Evolutionary conservation across 2,113 vertebrate species (phyloP), one percentile per base, ranked within the genome.

Genomic region (Alectura lathami): DNA sequence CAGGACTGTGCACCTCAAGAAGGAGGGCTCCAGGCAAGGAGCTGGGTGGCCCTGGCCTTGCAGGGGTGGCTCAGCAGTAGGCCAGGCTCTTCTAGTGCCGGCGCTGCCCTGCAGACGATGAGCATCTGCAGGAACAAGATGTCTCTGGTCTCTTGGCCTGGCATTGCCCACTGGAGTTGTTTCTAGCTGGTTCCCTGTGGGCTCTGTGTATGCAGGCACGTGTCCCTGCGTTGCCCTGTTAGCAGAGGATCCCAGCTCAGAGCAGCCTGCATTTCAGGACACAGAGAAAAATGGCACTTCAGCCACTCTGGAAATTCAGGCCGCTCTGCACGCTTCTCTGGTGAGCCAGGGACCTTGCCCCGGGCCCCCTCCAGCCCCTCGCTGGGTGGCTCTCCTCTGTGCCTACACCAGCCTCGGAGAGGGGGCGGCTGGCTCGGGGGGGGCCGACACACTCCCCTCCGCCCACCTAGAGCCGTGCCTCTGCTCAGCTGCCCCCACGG

Each of bases 21-120:
- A 1, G 50, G 50, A 4, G 7, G 30, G 40, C 26, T 72, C 81
- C 26, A 2, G 34, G 51, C 6, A 14, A 47, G 40, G 34, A 53
- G 51, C 81, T 72, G 56, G 23, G 43, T 91, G 48, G 32, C 66
- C 17, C 23, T 57, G 34, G 11, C 17, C 34, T 51, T 60, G 12
- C 10, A 32, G 42, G 30, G 23, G 63, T 15, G 14, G 59, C 70
- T 57, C 45, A 56, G 45, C 54, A 62, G 80, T 29, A 34, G 53
- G 50, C 8, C 36, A 4, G 54, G 80, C 47, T 78, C 29, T 75
- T 75, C 45, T 62, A 70, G 60, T n/a, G 63, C 40, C 0, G 0
- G n/a, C 0, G 4, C 54, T 4, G 0, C 32, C 66, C 78, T 13
- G 20, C 0, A 1, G 62, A 78, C 70, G 20, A n/a, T 59, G 69